Evolutionary conservation across 2,113 vertebrate species (phyloP), one percentile per base, ranked within the genome.

Genomic region (Pantherophis guttatus): DNA sequence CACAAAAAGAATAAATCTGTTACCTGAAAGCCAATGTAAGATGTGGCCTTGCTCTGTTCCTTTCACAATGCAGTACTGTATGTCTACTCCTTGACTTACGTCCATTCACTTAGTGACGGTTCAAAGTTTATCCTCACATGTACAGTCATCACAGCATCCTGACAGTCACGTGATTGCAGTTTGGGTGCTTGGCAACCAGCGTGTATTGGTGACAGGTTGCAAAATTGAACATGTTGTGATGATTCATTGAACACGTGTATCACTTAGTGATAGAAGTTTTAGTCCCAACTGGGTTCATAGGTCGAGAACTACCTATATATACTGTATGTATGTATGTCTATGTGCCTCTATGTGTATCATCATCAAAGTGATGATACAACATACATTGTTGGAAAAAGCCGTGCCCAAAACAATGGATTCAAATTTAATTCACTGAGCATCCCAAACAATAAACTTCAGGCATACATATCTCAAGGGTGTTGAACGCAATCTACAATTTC

Each of bases 21-120:
- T 44, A 85, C 95, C 93, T 91, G 93, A 93, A 65, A 96, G 59
- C 23, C 81, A n/a, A 88, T 81, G 8, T 81, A 19, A 81, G 33
- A 7, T 55, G 53, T 4, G 62, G 59, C 2, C 1, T 53, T 24
- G 87, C 2, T 55, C 2, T 91, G 2, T 88, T 92, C 2, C 90
- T 92, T 93, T 93, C 15, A 91, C 93, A 92, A 93, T n/a, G 29
- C 65, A 70, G 12, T 33, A 17, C 13, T 70, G 29, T 70, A 70
- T 0, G 1, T n/a, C 29, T 13, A 33, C 13, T 15, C 12, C 12
- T 15, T n/a, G 12, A 65, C 26, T n/a, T 65, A 13, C 0, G 29
- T 33, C 12, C 65, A 33, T 70, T 33, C 65, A 70, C 65, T 15
- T 70, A 70, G 12, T 70, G 29, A 15, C 0, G 4, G 65, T 33